A percentile compares a stretch with the other conserved stretches of the same genome.
phyloP scores from a whole-genome alignment of 2,888 invertebrate genomes.

The Scaptomyza reducta region DNA sequence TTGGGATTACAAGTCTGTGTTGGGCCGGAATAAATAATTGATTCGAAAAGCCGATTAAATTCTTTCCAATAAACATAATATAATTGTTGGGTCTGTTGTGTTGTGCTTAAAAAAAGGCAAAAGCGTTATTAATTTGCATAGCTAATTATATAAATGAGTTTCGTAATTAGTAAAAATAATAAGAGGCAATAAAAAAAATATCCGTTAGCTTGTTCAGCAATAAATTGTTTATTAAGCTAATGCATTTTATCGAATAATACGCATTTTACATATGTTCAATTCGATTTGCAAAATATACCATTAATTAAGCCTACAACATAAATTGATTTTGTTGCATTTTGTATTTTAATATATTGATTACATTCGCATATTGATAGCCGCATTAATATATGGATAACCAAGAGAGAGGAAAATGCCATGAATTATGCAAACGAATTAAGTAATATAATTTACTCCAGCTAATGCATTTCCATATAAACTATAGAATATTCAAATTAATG shows the following conservation, averaged over 20 bases:
- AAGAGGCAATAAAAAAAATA: too few species aligned
- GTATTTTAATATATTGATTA: slow-evolving; percentile 19
- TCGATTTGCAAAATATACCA: slow-evolving; percentile 19
- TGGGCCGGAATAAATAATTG: slow-evolving; percentile 52
- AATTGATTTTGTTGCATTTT: slow-evolving; percentile 1
- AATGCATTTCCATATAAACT: background rate
- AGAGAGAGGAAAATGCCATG: slow-evolving; percentile 13
- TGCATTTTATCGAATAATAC: slow-evolving; percentile 36
- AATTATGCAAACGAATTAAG: slow-evolving; percentile 27
- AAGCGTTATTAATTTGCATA: slow-evolving; percentile 62
- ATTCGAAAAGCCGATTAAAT: slow-evolving; percentile 55
- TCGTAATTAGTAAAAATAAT: slow-evolving; percentile 54
- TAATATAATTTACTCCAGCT: slow-evolving; percentile 8
- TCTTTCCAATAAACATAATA: slow-evolving; percentile 34
- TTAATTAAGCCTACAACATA: slow-evolving; percentile 40
- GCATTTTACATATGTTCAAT: slow-evolving; percentile 9
- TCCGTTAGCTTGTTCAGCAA: slow-evolving; percentile 1
- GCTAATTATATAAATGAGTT: slow-evolving; percentile 65
- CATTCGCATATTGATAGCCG: slow-evolving; percentile 21
- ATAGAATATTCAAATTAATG: background rate
- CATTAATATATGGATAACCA: slow-evolving; percentile 33
- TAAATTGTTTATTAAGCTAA: slow-evolving; percentile 64
- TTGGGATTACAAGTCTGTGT: slow-evolving; percentile 31
- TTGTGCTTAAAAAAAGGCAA: background rate
- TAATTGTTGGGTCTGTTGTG: slow-evolving; percentile 8